Evolutionary conservation across 2,113 vertebrate genomes (phyloP), one percentile per base, ranked within the genome.

Genomic region (Scomber scombrus): DNA sequence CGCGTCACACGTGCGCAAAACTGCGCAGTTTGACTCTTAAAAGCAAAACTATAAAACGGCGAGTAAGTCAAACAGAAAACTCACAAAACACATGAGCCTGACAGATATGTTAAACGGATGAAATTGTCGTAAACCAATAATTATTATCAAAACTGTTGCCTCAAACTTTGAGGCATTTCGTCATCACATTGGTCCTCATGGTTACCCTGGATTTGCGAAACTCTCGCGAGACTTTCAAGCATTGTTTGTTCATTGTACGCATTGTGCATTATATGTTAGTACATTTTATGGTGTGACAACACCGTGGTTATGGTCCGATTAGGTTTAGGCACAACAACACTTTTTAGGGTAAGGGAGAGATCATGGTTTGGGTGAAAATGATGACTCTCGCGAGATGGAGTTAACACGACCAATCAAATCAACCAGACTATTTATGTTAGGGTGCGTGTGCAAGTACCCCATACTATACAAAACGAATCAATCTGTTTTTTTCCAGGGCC

Each of bases 1-100:
- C 83, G 77, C 11, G 10, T 85, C 82, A 89, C 4, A 0, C 0
- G 0, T 80, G 89, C 90, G 74, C 75, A 19, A 13, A 66, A 49
- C 13, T 76, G 73, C 85, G 82, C 90, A 88, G 7, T 14, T 34
- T 15, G 8, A 40, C 7, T 21, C 0, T 23, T 73, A 29, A 40
- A 62, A 40, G 1, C 12, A 55, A 54, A 19, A 47, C 3, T 11
- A 1, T 60, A 15, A 45, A 61, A 23, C 3, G 11, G 45, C 4
- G 1, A 26, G 3, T 6, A 0, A 3, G 1, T 13, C 23, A 43
- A 63, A 64, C 11, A 1, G 3, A 45, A 21, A 56, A 21, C 2
- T 3, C 8, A 18, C 9, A 11, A 23, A 18, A 16, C 5, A 9
- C 0, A 18, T 8, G 0, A 7, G 9, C 34, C 3, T 19, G 0